These are phyloP conservation scores for Chironomus riparius DNA, from an alignment of 2,888 invertebrate genomes.

Conservation along the genomic window DNA sequence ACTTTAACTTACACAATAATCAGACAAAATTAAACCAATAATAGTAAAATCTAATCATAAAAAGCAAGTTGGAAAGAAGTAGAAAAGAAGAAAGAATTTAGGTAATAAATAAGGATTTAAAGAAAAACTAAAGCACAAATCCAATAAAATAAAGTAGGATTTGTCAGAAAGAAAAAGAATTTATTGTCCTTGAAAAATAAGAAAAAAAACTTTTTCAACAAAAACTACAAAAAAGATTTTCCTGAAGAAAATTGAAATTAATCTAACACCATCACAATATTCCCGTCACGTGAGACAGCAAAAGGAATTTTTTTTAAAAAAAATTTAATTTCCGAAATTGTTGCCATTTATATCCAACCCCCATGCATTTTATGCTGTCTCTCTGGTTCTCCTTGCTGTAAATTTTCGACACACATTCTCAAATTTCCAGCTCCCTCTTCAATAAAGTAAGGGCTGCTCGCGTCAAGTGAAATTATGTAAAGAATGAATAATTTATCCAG, in stretches of 20 bases:
- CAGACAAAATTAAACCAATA: too few relatives aligned
- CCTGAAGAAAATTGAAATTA: not conserved
- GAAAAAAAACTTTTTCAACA: too few relatives aligned
- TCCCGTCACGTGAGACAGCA: not conserved
- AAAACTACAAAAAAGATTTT: too few relatives aligned
- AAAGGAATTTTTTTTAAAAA: not conserved
- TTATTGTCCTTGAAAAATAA: too few relatives aligned
- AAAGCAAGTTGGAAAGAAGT: too few relatives aligned
- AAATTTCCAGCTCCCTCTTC: not conserved
- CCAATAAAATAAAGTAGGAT: too few relatives aligned
- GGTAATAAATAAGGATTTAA: too few relatives aligned
- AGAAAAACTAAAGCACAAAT: too few relatives aligned
- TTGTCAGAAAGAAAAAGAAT: too few relatives aligned
- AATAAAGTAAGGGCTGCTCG: not conserved
- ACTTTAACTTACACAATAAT: too few relatives aligned
- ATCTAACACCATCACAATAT: not conserved
- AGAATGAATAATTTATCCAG: slow-evolving; percentile 18
- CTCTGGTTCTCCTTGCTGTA: not conserved
- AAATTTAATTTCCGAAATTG: slow-evolving; percentile 12
- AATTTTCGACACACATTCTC: not conserved
- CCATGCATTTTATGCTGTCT: not conserved
- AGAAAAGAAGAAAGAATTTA: too few relatives aligned
- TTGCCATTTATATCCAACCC: not conserved
- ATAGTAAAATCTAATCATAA: too few relatives aligned
- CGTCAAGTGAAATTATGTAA: not conserved